phyloP scores from a whole-genome alignment of 2,797 vertebrate genomes.

The Takifugu rubripes region DNA sequence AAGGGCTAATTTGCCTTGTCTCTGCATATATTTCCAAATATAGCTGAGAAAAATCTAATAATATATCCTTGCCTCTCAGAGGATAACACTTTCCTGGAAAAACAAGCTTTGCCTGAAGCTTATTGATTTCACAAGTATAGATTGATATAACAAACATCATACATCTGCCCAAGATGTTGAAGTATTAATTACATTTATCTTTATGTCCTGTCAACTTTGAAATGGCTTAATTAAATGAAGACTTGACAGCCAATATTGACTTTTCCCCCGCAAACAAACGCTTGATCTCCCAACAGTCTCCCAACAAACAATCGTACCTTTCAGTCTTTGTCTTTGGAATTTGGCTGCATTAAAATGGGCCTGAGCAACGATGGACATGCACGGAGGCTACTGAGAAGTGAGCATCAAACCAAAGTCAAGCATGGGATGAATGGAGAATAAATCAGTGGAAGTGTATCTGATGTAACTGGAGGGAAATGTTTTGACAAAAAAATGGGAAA shows the following conservation, averaged over 20 bases:
- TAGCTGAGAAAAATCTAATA: conserved; percentile 27
- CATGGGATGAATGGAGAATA: too few relatives aligned
- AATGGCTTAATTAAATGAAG: conserved; percentile 11
- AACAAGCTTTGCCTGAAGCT: conserved; percentile 15
- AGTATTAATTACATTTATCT: conserved; percentile 9
- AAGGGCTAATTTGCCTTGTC: conserved; percentile 9
- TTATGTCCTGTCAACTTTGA: neutral
- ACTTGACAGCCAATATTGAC: conserved; percentile 16
- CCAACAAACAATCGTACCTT: too few relatives aligned
- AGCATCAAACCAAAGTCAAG: too few relatives aligned
- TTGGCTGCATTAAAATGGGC: conserved; percentile 18
- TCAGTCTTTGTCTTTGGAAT: conserved; percentile 41
- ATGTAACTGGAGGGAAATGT: too few relatives aligned
- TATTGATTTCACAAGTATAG: conserved; percentile 26
- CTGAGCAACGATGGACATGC: neutral
- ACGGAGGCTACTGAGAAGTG: too few relatives aligned
- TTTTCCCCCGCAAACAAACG: conserved; percentile 2
- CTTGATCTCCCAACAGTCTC: neutral
- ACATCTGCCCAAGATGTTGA: conserved; percentile 1
- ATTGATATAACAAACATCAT: conserved; percentile 4
- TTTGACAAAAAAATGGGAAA: too few relatives aligned
- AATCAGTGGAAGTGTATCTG: too few relatives aligned
- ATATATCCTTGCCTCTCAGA: conserved; percentile 9
- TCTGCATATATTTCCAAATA: conserved; percentile 18
- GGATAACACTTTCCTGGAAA: conserved; percentile 23